Percentiles rank a stretch among this genome's conserved stretches.
These are phyloP conservation scores for Puma concolor DNA, from an alignment of 2,113 vertebrate species.

Conservation along the genomic window DNA sequence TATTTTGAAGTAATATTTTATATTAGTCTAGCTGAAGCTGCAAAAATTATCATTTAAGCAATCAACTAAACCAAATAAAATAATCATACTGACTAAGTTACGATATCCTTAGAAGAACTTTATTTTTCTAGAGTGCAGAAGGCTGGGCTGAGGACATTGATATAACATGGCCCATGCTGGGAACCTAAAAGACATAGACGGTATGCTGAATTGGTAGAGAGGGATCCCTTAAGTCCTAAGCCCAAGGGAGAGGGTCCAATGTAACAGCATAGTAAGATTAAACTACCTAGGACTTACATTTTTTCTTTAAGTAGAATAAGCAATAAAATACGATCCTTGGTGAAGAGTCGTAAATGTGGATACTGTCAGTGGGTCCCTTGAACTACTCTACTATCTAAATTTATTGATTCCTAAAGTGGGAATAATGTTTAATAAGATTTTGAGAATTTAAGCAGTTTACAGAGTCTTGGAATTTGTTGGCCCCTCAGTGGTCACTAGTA, in stretches of 20 bases:
- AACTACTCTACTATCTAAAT: neutral
- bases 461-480: neutral
- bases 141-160: neutral
- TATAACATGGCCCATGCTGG: neutral
- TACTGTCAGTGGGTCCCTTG: neutral
- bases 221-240: neutral
- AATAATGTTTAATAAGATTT: neutral
- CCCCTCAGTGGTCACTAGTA: neutral
- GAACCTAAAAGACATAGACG: neutral
- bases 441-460: neutral
- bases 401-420: neutral
- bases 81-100: neutral
- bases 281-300: neutral
- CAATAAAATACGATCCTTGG: neutral
- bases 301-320: neutral
- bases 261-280: neutral
- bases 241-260: neutral
- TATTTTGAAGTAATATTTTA: slow-evolving; percentile 13
- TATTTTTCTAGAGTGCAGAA: neutral
- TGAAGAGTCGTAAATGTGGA: neutral
- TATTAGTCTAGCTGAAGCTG: neutral
- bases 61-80: neutral
- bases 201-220: neutral
- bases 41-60: slow-evolving; percentile 16
- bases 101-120: neutral